Percentiles rank a stretch among this genome's conserved stretches.
Conservation (phyloP, 2,797 vertebrate species). For the Erpetoichthys calabaricus region DNA sequence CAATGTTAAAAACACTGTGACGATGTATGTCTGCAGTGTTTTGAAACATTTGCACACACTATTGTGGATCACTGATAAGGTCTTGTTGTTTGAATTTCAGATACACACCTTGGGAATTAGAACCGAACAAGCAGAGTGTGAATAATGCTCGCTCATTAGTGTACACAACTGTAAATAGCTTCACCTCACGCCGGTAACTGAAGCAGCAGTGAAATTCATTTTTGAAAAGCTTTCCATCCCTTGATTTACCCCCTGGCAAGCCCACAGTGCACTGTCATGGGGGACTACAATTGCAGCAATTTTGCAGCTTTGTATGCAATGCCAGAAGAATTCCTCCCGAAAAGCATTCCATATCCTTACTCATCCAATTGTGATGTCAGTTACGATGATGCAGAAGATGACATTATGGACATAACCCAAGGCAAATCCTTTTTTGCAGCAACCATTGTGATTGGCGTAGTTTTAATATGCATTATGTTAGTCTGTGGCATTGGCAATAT, state of each 20-base stretch:
- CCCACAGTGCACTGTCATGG: conserved; percentile 29
- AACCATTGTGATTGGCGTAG: conserved; percentile 70
- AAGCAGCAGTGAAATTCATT: too few species aligned
- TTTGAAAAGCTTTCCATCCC: too few species aligned
- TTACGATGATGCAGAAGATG: conserved; percentile 66
- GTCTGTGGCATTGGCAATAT: conserved; percentile 88
- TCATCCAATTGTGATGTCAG: conserved; percentile 55
- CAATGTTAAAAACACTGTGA: too few species aligned
- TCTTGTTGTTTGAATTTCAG: too few species aligned
- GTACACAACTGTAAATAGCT: too few species aligned
- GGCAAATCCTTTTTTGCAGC: conserved; percentile 77
- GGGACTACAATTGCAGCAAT: conserved; percentile 37
- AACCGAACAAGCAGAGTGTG: too few species aligned
- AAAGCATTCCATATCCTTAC: conserved; percentile 39
- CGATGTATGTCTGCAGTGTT: too few species aligned
- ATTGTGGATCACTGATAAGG: too few species aligned
- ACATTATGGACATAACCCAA: conserved; percentile 74
- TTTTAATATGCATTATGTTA: conserved; percentile 80
- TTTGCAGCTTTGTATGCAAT: conserved; percentile 17
- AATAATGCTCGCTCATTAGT: too few species aligned
- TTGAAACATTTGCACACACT: too few species aligned
- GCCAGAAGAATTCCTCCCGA: conserved; percentile 22
- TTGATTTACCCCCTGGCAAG: neutral
- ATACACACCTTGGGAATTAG: too few species aligned
- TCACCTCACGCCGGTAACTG: too few species aligned